phyloP scores from a whole-genome alignment of 1,140 invertebrate genomes.

The Drosophila nebulosa region DNA sequence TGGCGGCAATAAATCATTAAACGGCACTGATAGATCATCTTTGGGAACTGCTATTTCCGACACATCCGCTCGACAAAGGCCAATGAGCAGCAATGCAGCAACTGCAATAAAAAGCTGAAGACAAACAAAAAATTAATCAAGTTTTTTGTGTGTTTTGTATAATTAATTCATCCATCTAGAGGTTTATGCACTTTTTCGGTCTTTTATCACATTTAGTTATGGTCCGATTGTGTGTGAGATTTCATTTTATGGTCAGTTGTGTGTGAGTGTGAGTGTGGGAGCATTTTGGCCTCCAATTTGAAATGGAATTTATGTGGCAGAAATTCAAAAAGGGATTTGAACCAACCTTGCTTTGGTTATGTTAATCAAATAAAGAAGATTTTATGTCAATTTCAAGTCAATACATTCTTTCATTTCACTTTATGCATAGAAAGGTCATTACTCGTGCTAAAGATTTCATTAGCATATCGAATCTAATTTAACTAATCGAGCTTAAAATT shows the following conservation, averaged over 20 bases:
- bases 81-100: conserved; percentile 35
- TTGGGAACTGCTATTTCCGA: conserved; percentile 44
- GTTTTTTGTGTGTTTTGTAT: not conserved
- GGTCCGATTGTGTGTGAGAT: conserved; percentile 26
- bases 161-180: not conserved
- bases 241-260: not conserved
- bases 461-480: conserved; percentile 35
- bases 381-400: conserved; percentile 1
- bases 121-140: not conserved
- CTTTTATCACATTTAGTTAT: conserved; percentile 16
- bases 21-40: conserved; percentile 57
- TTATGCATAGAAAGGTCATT: conserved; percentile 32
- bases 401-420: conserved; percentile 22
- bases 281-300: conserved; percentile 12
- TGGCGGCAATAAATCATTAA: conserved; percentile 75
- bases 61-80: conserved; percentile 52
- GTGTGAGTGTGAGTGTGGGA: conserved; percentile 19
- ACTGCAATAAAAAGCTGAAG: conserved; percentile 57
- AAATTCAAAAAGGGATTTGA: conserved; percentile 17
- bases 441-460: conserved; percentile 24
- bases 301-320: conserved; percentile 20
- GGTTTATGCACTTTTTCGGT: conserved; percentile 8
- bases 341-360: conserved; percentile 43
- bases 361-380: not conserved
- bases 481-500: conserved; percentile 40